Conservation (phyloP, 1,140 invertebrate genomes). For the Drosophila eugracilis region DNA sequence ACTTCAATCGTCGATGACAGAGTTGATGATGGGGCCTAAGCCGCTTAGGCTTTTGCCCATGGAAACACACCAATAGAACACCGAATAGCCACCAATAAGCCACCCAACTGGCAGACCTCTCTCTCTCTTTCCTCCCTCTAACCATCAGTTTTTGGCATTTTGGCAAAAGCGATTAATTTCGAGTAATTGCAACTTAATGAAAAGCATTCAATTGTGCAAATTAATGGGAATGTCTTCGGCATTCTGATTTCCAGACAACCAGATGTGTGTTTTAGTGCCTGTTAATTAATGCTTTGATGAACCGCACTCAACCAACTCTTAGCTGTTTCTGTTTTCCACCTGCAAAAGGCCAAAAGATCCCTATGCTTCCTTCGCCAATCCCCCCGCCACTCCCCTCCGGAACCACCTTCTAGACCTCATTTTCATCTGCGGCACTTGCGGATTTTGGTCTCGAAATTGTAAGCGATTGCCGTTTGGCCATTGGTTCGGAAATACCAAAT, state of each 20-base stretch:
- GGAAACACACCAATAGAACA: background rate
- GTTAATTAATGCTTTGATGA: constrained; percentile 54
- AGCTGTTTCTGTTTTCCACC: background rate
- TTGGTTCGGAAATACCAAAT: constrained; percentile 30
- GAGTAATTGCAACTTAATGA: constrained; percentile 75
- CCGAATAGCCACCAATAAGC: background rate
- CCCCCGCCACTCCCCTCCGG: too few species aligned
- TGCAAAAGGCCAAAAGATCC: constrained; percentile 15
- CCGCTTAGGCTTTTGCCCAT: constrained; percentile 24
- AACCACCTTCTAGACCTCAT: too few species aligned
- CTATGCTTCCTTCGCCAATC: background rate
- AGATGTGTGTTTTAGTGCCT: constrained; percentile 45
- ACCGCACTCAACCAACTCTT: constrained; percentile 26
- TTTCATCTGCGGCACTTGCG: constrained; percentile 23
- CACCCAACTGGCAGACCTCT: too few species aligned
- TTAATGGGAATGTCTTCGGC: constrained; percentile 66
- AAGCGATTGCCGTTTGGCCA: constrained; percentile 26
- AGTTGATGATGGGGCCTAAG: constrained; percentile 28
- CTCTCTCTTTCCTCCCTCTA: too few species aligned
- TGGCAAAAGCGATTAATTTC: constrained; percentile 68
- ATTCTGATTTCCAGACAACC: constrained; percentile 36
- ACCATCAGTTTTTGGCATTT: constrained; percentile 32
- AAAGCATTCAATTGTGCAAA: constrained; percentile 79
- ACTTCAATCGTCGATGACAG: constrained; percentile 26
- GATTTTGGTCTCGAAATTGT: constrained; percentile 22